Base-by-base conservation (phyloP, 1,140 invertebrate genomes). In the Intoshia linei region DNA sequence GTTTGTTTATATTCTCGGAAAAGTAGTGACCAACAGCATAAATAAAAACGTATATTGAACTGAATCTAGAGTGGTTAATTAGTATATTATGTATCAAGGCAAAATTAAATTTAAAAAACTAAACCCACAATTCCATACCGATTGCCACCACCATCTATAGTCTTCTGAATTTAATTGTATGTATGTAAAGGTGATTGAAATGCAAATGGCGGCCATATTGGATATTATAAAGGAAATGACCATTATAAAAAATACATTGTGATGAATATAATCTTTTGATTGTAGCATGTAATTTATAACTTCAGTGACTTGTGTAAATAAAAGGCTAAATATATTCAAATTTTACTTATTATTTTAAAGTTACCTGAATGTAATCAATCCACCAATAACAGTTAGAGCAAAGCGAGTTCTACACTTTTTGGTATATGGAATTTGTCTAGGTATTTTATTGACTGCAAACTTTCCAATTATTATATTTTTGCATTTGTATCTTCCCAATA, bases 141-240 rank as follows among this genome's bases (percentile, higher is more conserved):
- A 62, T 23, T 57, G 42, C 63, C 63, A 65, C 63, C 63, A 65
- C 63, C 63, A 65, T 30, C 62, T 46, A 45, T 65, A 63, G 45
- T 63, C 61, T 44, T 63, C 61, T 10, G 55, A 50, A 27, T 61
- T 55, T 17, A 65, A 45, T 41, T 63, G 61, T 42, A 64, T 64
- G 49, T 64, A 65, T 36, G 62, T 64, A 23, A 64, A 47, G 4
- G 61, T 61, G 23, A 64, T 51, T 11, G 62, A 63, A 18, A 65
- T 59, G 40, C 62, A 63, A 6, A 56, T 62, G 4, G 62, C 63
- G 4, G 64, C 63, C 39, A 53, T 59, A 4, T 64, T 45, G 21
- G 64, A 45, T 18, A 65, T 63, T 30, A 59, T 50, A 44, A 62
- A 63, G 14, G 64, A 60, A 29, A 63, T 50, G 31, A 59, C 57